These are phyloP conservation scores for Trachelus iudaicus DNA, from an alignment of 2,888 invertebrate species.

Conservation along the genomic window DNA sequence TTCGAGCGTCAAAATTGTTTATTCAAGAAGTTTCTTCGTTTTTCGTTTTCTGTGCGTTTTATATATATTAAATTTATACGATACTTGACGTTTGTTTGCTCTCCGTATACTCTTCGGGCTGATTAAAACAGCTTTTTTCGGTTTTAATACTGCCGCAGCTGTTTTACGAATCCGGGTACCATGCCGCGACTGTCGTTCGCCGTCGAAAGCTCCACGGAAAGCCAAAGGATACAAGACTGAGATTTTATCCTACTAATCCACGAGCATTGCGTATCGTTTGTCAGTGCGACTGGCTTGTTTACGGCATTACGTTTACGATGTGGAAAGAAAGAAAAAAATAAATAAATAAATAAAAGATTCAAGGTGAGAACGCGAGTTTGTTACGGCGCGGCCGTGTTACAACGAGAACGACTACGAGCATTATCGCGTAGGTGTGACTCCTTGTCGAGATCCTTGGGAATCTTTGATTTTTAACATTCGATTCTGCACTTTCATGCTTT, in stretches of 20 bases:
- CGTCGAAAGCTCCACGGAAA: not conserved
- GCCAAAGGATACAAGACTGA: not conserved
- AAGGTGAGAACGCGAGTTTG: not conserved
- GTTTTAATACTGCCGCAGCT: not conserved
- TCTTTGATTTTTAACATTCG: not conserved
- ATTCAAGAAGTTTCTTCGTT: constrained; percentile 1
- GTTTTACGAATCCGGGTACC: not conserved
- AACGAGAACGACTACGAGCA: not conserved
- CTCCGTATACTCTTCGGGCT: not conserved
- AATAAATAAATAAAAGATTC: not conserved
- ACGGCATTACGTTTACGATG: constrained; percentile 8
- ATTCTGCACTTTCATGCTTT: not conserved
- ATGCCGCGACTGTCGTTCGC: not conserved
- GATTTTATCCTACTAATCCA: not conserved
- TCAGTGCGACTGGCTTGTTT: constrained; percentile 26
- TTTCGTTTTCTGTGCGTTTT: not conserved
- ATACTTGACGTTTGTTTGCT: not conserved
- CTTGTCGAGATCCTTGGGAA: not conserved
- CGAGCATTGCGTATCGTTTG: constrained; percentile 18
- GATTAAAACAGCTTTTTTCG: not conserved
- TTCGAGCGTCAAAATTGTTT: not conserved
- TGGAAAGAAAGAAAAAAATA: no score
- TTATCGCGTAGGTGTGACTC: not conserved
- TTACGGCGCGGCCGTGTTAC: not conserved
- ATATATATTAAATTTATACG: not conserved